These are phyloP conservation scores for Apamea anceps DNA, from an alignment of 2,888 invertebrate species.

Conservation along the genomic window DNA sequence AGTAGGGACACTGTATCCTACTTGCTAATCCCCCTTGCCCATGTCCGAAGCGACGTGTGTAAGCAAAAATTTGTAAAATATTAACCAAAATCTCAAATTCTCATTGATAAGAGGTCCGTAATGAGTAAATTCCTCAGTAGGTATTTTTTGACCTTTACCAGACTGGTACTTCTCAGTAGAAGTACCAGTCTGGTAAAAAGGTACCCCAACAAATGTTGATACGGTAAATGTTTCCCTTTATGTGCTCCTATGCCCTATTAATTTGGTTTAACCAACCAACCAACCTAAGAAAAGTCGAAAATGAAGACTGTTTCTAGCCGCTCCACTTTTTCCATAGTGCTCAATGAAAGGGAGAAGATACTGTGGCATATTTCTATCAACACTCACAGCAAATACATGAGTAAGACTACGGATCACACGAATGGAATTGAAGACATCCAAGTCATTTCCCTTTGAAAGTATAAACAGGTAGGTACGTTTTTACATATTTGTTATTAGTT, in stretches of 20 bases:
- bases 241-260: neutral
- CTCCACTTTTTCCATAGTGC: neutral
- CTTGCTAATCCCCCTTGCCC: no score
- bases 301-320: neutral
- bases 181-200: neutral
- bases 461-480: conserved; percentile 19
- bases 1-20: neutral
- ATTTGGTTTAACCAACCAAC: neutral
- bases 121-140: neutral
- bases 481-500: conserved; percentile 24
- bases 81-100: neutral
- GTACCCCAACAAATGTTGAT: neutral
- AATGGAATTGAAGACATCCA: conserved; percentile 24
- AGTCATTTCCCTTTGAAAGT: conserved; percentile 31
- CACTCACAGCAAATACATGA: conserved; percentile 8
- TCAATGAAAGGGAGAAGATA: no score
- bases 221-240: neutral
- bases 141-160: no score
- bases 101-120: neutral
- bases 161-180: no score
- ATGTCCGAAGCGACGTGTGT: neutral
- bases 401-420: conserved; percentile 1
- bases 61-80: neutral
- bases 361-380: neutral
- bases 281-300: neutral